phyloP scores from a whole-genome alignment of 2,888 invertebrate genomes.

The Apodemia mormo region DNA sequence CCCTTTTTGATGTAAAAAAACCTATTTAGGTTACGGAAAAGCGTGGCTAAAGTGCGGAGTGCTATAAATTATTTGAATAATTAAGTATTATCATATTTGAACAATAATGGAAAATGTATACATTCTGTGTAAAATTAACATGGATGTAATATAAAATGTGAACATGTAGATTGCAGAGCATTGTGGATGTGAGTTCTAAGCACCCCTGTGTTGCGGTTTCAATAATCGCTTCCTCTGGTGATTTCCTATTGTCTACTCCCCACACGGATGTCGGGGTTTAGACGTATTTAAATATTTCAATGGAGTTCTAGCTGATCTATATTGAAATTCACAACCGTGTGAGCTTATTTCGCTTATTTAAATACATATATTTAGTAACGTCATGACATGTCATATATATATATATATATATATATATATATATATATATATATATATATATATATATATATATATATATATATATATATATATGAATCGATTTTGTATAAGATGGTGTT shows the following conservation, averaged over 20 bases:
- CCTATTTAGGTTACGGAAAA: too few species aligned
- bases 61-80: too few species aligned
- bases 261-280: not conserved
- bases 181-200: constrained; percentile 15
- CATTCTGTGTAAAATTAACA: not conserved
- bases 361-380: not conserved
- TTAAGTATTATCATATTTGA: too few species aligned
- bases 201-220: constrained; percentile 15
- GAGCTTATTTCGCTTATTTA: not conserved
- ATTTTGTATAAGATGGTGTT: too few species aligned
- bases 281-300: constrained; percentile 4
- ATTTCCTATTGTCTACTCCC: constrained; percentile 15
- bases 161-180: not conserved
- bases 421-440: too few species aligned
- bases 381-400: too few species aligned
- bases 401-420: too few species aligned
- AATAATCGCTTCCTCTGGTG: constrained; percentile 16
- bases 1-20: too few species aligned
- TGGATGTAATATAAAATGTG: not conserved
- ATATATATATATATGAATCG: too few species aligned
- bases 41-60: too few species aligned
- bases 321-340: not conserved
- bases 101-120: too few species aligned
- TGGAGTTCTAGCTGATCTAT: not conserved
- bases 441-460: too few species aligned